Base-by-base conservation (phyloP, 2,113 vertebrate genomes). In the Ibidorhyncha struthersii region DNA sequence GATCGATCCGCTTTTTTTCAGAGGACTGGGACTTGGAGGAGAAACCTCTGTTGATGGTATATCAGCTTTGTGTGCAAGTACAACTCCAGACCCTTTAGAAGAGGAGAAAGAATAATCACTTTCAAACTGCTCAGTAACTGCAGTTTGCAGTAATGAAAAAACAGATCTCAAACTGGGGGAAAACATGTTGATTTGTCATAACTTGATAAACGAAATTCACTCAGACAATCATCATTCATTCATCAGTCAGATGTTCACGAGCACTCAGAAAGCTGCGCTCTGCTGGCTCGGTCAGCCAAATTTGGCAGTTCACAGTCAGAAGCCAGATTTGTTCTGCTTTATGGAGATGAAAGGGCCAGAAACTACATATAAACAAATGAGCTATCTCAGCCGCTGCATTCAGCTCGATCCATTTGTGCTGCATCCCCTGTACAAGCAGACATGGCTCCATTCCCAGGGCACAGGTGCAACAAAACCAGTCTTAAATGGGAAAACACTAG, bases 1-100 rank as follows among this genome's bases (percentile, higher is more conserved):
- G 96, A 99, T 99, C 38, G 99, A 98, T 91, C 98, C 98, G 3
- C 98, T 98, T 98, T 99, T 99, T 98, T 99, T 99, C 90, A 98
- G 92, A 9, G 99, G 99, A 96, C 98, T 99, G 23, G 99, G 99
- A 96, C 98, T 99, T 86, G 99, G 98, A 94, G 99, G 99, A 67
- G 99, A 99, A 93, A 98, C 96, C 70, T 99, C 98, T 55, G 94
- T 71, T 25, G 90, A 40, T 52, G 96, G 96, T 59, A 94, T 45
- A 67, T 98, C 98, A 95, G 86, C 76, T 77, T 97, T 98, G 93
- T 91, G 97, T 81, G 96, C 67, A 96, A 96, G 45, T 58, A 85
- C 56, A n/a, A 95, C 65, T 81, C 97, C 97, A 93, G 96, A 85
- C 61, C 98, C 98, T 98, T 96, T 8, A 82, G 79, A 90, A 95